Evolutionary conservation across 1,140 invertebrate species (phyloP).

Genomic region (Portunus trituberculatus): DNA sequence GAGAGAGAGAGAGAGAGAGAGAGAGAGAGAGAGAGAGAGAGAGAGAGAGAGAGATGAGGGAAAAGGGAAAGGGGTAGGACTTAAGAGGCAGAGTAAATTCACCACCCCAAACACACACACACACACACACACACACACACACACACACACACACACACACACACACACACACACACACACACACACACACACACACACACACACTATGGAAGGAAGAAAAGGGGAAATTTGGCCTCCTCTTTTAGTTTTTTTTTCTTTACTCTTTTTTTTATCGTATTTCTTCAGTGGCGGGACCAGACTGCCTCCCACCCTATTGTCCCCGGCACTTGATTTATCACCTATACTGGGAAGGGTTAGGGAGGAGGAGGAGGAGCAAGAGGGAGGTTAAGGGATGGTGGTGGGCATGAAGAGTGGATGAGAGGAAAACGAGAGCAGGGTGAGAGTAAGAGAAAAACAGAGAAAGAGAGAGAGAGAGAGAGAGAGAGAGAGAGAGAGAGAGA

Average conservation of each 20-base stretch:
- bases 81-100: background rate
- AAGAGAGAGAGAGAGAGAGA: background rate
- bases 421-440: background rate
- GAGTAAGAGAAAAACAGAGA: background rate
- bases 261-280: conserved; percentile 34
- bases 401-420: background rate
- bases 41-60: background rate
- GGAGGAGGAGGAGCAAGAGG: background rate
- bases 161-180: background rate
- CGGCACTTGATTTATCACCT: conserved; percentile 49
- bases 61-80: background rate
- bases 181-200: background rate
- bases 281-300: background rate
- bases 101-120: background rate
- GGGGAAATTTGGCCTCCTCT: background rate
- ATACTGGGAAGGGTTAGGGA: conserved; percentile 49
- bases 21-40: conserved; percentile 12
- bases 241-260: background rate
- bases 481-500: background rate
- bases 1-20: background rate
- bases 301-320: background rate
- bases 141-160: background rate
- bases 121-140: conserved; percentile 11
- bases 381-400: background rate
- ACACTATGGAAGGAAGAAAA: background rate